Base-by-base conservation (phyloP, 2,797 vertebrate species). In the Scarus forsteni region DNA sequence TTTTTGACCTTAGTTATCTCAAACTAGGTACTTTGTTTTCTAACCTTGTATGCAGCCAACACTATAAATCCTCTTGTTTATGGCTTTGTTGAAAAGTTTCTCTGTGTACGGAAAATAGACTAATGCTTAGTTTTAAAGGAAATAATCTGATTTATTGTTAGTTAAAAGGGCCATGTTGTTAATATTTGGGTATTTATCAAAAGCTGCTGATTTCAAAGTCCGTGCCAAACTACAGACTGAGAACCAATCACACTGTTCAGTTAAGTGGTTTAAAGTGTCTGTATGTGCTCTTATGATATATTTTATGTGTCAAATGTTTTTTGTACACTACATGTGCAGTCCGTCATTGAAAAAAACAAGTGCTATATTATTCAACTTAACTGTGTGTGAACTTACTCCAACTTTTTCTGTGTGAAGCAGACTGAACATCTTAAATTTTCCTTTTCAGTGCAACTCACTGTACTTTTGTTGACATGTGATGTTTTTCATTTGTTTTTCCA, bases 151-250 rank as follows among this genome's bases (percentile, higher is more conserved):
- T 27, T 35, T 39, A 7, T 36, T 38, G 34, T 61, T 40, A 8
- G 60, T 42, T 51, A 4, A 36, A 64, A 52, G 49, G 60, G 53
- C 27, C 52, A 72, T 60, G 51, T 64, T 80, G 16, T 71, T 65
- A n/a, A 57, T 69, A 16, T 63, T 45, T 67, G 63, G 73, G 0
- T 59, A 60, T 86, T 80, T 73, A 70, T 49, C 11, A 36, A 53
- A 16, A 56, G 18, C 57, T 81, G 19, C 50, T 34, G 12, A 51
- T 62, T 8, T 58, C 60, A 59, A 60, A 56, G 35, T 70, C n/a
- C 1, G 65, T 83, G 66, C 71, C 81, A 80, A 77, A 60, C 48
- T 53, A 36, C 49, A 66, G 67, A 63, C 56, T 78, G 15, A 72
- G 75, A 69, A 75, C 44, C 53, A 67, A 58, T 66, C 42, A 36